Evolutionary conservation across 64 coral and sea anemone species (phyloP), one percentile per base, ranked within the genome.

Genomic region (Stylophora pistillata): DNA sequence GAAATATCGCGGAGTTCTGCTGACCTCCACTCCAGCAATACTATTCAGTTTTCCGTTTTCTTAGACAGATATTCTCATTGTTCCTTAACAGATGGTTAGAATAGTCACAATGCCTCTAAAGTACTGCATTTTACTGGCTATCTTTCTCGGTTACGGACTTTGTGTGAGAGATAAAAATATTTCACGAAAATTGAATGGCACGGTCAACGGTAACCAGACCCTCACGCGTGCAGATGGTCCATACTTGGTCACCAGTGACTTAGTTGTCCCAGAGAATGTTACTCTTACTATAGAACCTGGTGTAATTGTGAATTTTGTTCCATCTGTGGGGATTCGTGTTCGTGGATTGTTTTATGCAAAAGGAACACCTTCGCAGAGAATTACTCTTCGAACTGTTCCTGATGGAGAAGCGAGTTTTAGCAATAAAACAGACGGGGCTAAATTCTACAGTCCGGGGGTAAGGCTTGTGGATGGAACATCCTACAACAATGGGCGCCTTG

Each of bases 221-320:
- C 72, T 92, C 18, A 87, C 74, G 9, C 34, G 10, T 9, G 55
- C 58, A 60, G 54, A 91, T 69, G 87, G 89, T 15, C 94, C 94
- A 14, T 95, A 95, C 78, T 69, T 78, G 27, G 63, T 95, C 62
- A 95, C 84, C 4, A 76, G 76, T 34, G 78, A 95, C 15, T 53
- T 95, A 21, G 47, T 92, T 72, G 64, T 95, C 58, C 11, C 79
- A 15, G 74, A 92, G 5, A 85, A 37, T 20, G 37, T 85, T 3
- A 91, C 30, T 23, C 58, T 95, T 66, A 83, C 56, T n/a, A 55
- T 95, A 9, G 89, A 95, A 52, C 69, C 94, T 32, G 94, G 94
- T 29, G 34, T 60, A 7, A 34, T 88, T 71, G 30, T 95, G 5
- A 21, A 57, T 37, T 74, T 95, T 14, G 26, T 77, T 16, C 72